Base-by-base conservation (phyloP, 2,888 invertebrate genomes). In the Cremastinae sp. region DNA sequence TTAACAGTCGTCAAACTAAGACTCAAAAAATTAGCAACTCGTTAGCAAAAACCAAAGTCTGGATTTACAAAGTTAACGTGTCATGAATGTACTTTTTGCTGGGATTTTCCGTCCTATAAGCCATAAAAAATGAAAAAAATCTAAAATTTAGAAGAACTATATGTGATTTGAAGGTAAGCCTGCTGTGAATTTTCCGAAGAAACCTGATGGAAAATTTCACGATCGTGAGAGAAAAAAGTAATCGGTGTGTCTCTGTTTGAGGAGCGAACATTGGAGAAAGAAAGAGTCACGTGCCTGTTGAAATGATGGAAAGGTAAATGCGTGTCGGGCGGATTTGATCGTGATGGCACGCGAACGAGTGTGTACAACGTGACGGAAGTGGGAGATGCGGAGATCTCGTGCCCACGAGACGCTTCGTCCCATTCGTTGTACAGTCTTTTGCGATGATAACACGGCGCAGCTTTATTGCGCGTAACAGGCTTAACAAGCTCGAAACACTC, bases 381-480 rank as follows among this genome's bases (percentile, higher is more conserved):
- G 22, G 51, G 64, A 34, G 62, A 38, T 20, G 38, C 36, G 51
- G 51, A 38, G 14, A 8, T 49, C 20, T 20, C n/a, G 22, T 8
- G 47, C 3, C 16, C n/a, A 18, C 20, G 34, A 56, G 10, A 20
- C 36, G 36, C 12, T 47, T 36, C 14, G 18, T 66, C 34, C 18
- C 12, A 12, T n/a, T 20, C 56, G 20, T 4, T 12, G 3, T 49
- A 22, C 54, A 58, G 38, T 75, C 28, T 54, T 41, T 59, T 54
- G 16, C 53, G 53, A 41, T 54, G 22, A 45, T 65, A 62, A 65
- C 64, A n/a, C n/a, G n/a, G n/a, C n/a, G 47, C 53, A 64, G 53
- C 61, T 75, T 71, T 71, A 75, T 75, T 75, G 61, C 71, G 66
- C 66, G 61, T 75, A 75, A 75, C 61, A 61, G 65, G 75, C 71